Evolutionary conservation across 2,797 vertebrate genomes (phyloP).

Genomic region (Muscicapa comitata): DNA sequence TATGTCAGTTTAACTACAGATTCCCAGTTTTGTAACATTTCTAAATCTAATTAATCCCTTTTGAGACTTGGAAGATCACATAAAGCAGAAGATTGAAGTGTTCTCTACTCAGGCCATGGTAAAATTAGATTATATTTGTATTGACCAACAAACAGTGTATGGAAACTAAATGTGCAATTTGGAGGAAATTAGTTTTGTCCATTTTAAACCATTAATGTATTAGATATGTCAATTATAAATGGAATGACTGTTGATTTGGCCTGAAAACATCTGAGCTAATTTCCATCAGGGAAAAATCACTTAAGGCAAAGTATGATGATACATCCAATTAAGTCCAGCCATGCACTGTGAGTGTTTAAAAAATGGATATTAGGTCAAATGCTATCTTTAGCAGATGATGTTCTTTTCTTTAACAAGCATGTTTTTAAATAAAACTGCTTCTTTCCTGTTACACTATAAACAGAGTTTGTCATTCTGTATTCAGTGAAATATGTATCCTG

Average conservation of each 20-base stretch:
- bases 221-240: slow-evolving; percentile 25
- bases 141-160: slow-evolving; percentile 27
- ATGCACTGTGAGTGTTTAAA: slow-evolving; percentile 27
- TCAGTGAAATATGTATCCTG: slow-evolving; percentile 43
- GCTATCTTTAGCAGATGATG: slow-evolving; percentile 65
- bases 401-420: slow-evolving; percentile 54
- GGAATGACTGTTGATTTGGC: slow-evolving; percentile 26
- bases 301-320: background rate
- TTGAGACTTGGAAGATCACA: background rate
- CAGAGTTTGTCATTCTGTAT: slow-evolving; percentile 58
- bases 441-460: slow-evolving; percentile 65
- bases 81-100: background rate
- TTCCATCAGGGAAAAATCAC: slow-evolving; percentile 39
- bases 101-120: background rate
- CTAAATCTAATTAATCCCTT: background rate
- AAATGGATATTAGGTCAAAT: slow-evolving; percentile 46
- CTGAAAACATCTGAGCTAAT: slow-evolving; percentile 43
- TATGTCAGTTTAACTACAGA: background rate
- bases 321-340: background rate
- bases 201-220: slow-evolving; percentile 53
- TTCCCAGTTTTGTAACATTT: background rate
- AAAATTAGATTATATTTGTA: slow-evolving; percentile 40
- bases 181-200: slow-evolving; percentile 33
- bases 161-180: slow-evolving; percentile 28
- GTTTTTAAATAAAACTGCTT: slow-evolving; percentile 67